Conservation (phyloP, 2,113 vertebrate species). For the Pampusana beccarii region DNA sequence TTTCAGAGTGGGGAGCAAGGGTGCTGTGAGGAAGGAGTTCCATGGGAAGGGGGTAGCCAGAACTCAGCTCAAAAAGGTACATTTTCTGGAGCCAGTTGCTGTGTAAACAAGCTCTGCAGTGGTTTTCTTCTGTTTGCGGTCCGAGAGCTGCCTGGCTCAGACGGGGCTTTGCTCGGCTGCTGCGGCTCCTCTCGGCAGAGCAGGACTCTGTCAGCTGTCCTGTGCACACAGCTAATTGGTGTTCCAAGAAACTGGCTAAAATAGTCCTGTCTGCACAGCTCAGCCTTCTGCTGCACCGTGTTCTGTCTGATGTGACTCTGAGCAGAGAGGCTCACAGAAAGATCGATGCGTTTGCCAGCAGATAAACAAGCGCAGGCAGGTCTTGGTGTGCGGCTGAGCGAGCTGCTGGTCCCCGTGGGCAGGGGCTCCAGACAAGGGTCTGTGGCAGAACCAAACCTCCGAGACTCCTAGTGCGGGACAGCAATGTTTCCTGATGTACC, state of each 20-base stretch:
- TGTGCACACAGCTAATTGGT: not conserved
- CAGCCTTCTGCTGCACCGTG: rapidly evolving
- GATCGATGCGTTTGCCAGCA: not conserved
- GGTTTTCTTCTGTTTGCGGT: not conserved
- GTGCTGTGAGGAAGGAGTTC: too few relatives aligned
- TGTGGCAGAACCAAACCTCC: not conserved
- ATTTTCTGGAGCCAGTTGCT: not conserved
- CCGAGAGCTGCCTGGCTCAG: not conserved
- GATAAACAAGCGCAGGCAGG: not conserved
- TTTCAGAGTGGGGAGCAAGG: too few relatives aligned
- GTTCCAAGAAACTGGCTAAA: not conserved
- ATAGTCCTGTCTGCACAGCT: not conserved
- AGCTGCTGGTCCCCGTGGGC: not conserved
- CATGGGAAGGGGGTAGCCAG: not conserved
- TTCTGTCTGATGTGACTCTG: not conserved
- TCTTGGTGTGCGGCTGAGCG: rapidly evolving
- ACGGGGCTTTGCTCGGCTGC: not conserved
- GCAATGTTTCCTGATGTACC: not conserved
- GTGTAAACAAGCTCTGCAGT: not conserved
- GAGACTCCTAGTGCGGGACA: not conserved
- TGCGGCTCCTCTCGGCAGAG: not conserved
- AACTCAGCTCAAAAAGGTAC: not conserved
- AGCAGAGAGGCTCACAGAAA: not conserved
- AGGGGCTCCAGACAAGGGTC: not conserved
- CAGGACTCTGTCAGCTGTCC: too few relatives aligned